Percentiles rank a stretch among this genome's conserved stretches.
Evolutionary conservation across 2,797 vertebrate genomes (phyloP).

Genomic region (Syngnathus rostellatus): DNA sequence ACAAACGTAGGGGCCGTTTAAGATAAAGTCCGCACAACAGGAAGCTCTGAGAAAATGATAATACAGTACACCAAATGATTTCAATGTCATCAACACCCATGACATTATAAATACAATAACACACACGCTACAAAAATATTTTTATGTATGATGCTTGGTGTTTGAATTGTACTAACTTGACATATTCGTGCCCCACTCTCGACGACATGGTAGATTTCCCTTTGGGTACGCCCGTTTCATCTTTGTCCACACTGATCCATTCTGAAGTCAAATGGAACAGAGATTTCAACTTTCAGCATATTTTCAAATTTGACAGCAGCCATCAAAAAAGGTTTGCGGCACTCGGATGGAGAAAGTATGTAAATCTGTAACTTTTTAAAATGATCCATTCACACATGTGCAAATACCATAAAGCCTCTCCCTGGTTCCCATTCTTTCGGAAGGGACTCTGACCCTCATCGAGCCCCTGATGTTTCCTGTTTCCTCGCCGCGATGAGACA

Average conservation of each 20-base stretch:
- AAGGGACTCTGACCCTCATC: slow-evolving; percentile 91
- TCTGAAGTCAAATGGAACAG: slow-evolving; percentile 62
- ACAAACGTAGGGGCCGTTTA: neutral
- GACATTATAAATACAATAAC: neutral
- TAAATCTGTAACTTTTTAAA: neutral
- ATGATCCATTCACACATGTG: neutral
- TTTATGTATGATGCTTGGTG: neutral
- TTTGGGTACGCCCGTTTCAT: slow-evolving; percentile 80
- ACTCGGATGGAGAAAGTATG: neutral
- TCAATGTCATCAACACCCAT: neutral
- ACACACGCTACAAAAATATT: neutral
- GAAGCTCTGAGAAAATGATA: neutral
- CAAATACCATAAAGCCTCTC: slow-evolving; percentile 86
- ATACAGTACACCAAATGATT: neutral
- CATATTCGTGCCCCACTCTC: slow-evolving; percentile 75
- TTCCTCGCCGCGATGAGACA: slow-evolving; percentile 92
- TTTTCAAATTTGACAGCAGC: neutral
- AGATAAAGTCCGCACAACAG: neutral
- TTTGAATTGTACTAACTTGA: slow-evolving; percentile 63
- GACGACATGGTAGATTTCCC: slow-evolving; percentile 69
- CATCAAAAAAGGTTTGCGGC: neutral
- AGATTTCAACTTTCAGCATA: neutral
- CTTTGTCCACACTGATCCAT: slow-evolving; percentile 95
- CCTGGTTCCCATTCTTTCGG: slow-evolving; percentile 88
- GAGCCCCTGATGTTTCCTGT: slow-evolving; percentile 94